Conservation (phyloP, 1,140 invertebrate species). For the Macrotrachela quadricornifera region DNA sequence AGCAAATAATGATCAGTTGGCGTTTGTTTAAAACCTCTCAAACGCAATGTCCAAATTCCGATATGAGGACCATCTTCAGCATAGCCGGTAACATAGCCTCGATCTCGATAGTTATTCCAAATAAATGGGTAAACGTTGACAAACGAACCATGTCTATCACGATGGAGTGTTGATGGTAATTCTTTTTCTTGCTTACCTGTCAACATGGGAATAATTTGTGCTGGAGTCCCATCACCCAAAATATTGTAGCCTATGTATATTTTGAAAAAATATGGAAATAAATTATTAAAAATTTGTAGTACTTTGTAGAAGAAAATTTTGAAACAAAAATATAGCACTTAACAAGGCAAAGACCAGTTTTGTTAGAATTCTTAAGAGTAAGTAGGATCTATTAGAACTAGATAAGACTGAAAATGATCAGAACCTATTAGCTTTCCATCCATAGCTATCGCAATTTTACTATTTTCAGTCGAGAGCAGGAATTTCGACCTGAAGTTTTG, state of each 20-base stretch:
- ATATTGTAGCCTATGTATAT: slow-evolving; percentile 37
- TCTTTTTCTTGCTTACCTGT: slow-evolving; percentile 64
- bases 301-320: too few relatives aligned
- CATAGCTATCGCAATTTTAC: too few relatives aligned
- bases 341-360: too few relatives aligned
- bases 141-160: slow-evolving; percentile 22
- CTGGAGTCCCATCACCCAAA: slow-evolving; percentile 10
- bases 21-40: slow-evolving; percentile 57
- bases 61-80: slow-evolving; percentile 60
- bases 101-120: slow-evolving; percentile 24
- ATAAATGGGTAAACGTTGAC: slow-evolving; percentile 45
- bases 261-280: too few relatives aligned
- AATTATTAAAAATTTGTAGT: too few relatives aligned
- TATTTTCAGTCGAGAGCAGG: too few relatives aligned
- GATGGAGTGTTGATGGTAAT: slow-evolving; percentile 56
- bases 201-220: slow-evolving; percentile 42
- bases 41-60: slow-evolving; percentile 68
- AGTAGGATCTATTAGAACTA: too few relatives aligned
- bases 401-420: too few relatives aligned
- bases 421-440: too few relatives aligned
- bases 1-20: slow-evolving; percentile 77
- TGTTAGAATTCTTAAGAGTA: too few relatives aligned
- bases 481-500: too few relatives aligned
- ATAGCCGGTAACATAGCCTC: slow-evolving; percentile 50
- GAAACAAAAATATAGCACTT: too few relatives aligned